Conservation (phyloP, 2,797 vertebrate genomes). For the Morus bassanus region DNA sequence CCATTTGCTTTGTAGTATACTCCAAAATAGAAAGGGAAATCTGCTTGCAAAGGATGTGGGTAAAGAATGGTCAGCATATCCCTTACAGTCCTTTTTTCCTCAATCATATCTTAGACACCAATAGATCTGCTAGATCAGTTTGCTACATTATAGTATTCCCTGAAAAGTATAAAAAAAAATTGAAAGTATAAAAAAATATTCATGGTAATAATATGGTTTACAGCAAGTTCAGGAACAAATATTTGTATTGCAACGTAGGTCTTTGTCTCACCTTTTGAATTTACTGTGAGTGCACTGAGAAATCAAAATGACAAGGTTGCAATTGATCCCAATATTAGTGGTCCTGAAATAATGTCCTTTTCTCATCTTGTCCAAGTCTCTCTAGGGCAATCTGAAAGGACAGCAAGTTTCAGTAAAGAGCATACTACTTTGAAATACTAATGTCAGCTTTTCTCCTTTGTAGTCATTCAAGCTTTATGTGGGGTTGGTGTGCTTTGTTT, state of each 20-base stretch:
- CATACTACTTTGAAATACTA: background rate
- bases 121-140: background rate
- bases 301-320: background rate
- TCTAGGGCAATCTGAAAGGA: background rate
- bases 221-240: background rate
- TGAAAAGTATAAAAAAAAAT: background rate
- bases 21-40: background rate
- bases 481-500: background rate
- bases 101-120: fast-evolving
- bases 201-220: background rate
- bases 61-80: background rate
- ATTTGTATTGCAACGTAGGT: background rate
- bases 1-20: background rate
- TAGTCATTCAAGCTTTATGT: background rate
- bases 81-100: background rate
- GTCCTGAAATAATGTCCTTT: background rate
- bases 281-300: background rate
- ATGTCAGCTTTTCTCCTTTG: background rate
- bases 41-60: background rate
- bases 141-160: background rate
- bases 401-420: background rate
- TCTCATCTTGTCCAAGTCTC: background rate
- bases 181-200: background rate
- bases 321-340: background rate
- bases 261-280: background rate